Percentiles rank a stretch among this genome's conserved stretches.
phyloP scores from a whole-genome alignment of 2,888 invertebrate genomes.

The Lasioglossum calceatum region DNA sequence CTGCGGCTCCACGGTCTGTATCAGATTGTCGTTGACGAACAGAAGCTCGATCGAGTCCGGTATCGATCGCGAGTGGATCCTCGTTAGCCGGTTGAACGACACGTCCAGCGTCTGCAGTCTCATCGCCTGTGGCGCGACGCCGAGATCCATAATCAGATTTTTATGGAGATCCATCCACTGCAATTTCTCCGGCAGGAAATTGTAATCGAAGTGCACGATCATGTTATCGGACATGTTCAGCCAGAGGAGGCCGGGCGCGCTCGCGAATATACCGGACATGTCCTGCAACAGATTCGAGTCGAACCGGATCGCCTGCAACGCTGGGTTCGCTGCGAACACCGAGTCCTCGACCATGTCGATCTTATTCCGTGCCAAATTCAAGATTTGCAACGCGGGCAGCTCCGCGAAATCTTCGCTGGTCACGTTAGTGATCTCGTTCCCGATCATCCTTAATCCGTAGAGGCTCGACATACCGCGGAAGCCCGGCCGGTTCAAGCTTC shows the following conservation, averaged over 20 bases:
- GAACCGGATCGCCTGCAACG: slow-evolving; percentile 93
- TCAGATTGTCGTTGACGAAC: slow-evolving; percentile 95
- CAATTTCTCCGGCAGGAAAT: slow-evolving; percentile 91
- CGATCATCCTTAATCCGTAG: slow-evolving; percentile 94
- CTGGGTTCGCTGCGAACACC: slow-evolving; percentile 91
- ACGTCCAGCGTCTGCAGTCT: slow-evolving; percentile 93
- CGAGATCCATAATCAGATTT: slow-evolving; percentile 92
- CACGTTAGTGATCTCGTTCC: slow-evolving; percentile 93
- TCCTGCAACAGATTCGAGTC: slow-evolving; percentile 94
- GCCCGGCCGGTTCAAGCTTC: slow-evolving; percentile 91
- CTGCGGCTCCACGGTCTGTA: slow-evolving; percentile 93
- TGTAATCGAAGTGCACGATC: slow-evolving; percentile 95
- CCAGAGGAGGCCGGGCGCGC: slow-evolving; percentile 94
- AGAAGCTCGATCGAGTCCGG: slow-evolving; percentile 94
- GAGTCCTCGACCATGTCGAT: slow-evolving; percentile 92
- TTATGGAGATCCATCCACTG: slow-evolving; percentile 96
- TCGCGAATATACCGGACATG: slow-evolving; percentile 93
- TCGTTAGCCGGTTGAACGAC: slow-evolving; percentile 94
- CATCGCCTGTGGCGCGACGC: slow-evolving; percentile 89
- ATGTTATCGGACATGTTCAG: slow-evolving; percentile 96
- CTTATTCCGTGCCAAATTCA: slow-evolving; percentile 95
- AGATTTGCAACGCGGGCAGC: slow-evolving; percentile 92
- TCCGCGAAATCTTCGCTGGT: slow-evolving; percentile 92
- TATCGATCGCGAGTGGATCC: slow-evolving; percentile 90
- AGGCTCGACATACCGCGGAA: slow-evolving; percentile 94